phyloP scores from a whole-genome alignment of 2,888 invertebrate genomes.

The Schrankia costaestrigalis region DNA sequence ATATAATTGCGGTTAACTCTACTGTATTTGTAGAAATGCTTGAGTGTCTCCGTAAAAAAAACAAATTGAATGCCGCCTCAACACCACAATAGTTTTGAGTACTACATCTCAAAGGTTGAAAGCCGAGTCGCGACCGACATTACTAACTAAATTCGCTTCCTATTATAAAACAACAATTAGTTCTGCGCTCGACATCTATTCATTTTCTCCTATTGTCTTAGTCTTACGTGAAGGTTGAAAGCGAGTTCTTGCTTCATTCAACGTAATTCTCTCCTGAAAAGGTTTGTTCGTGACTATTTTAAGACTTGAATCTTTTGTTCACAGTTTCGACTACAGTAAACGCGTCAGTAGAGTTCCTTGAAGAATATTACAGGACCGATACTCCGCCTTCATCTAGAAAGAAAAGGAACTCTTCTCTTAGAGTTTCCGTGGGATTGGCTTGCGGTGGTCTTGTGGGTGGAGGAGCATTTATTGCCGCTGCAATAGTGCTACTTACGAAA shows the following conservation, averaged over 20 bases:
- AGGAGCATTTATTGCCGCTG: slow-evolving; percentile 80
- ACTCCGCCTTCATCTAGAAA: slow-evolving; percentile 63
- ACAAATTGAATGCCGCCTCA: too few relatives aligned
- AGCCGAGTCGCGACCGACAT: slow-evolving; percentile 14
- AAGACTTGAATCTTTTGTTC: slow-evolving; percentile 18
- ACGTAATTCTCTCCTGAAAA: slow-evolving; percentile 22
- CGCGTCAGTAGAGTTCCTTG: slow-evolving; percentile 80
- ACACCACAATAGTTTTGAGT: neutral
- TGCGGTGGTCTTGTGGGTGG: slow-evolving; percentile 74
- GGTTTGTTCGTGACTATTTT: slow-evolving; percentile 8
- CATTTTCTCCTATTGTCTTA: slow-evolving; percentile 63
- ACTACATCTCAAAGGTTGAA: slow-evolving; percentile 5
- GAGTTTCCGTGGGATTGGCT: slow-evolving; percentile 66
- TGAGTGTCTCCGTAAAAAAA: too few relatives aligned
- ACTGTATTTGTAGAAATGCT: too few relatives aligned
- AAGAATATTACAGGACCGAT: slow-evolving; percentile 81
- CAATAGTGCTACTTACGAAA: slow-evolving; percentile 83
- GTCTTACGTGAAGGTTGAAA: slow-evolving; percentile 24
- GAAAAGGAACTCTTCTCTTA: slow-evolving; percentile 74
- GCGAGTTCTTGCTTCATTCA: slow-evolving; percentile 47
- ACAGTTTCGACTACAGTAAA: slow-evolving; percentile 80
- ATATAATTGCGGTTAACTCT: too few relatives aligned
- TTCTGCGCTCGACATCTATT: slow-evolving; percentile 69
- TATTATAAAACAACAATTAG: slow-evolving; percentile 65
- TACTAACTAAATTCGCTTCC: slow-evolving; percentile 32